Base-by-base conservation (phyloP, 2,113 vertebrate species). In the Phoxinus phoxinus region DNA sequence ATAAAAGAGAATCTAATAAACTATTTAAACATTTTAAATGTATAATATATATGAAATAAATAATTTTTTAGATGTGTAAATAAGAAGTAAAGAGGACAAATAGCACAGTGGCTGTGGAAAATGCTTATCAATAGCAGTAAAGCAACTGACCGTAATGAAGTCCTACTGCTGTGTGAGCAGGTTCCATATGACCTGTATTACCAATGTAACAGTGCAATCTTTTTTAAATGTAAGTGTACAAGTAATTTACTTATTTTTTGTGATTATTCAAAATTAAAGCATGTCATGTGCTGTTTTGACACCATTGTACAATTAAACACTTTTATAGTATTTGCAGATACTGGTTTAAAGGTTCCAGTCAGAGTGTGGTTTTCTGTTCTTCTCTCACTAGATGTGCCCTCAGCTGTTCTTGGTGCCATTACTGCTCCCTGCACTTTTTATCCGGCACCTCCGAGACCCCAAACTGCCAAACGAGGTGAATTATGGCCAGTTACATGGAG, bases 391-490 rank as follows among this genome's bases (percentile, higher is more conserved):
- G 90, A 93, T 92, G 91, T 93, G 91, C 92, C 90, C 89, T 92
- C 92, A 89, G 86, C 92, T 92, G 87, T 86, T 91, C 86, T 81
- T 78, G 91, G 93, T 93, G 94, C 94, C 92, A 93, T 92, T 93
- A 92, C 76, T 85, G 91, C 91, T 90, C 92, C 93, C 92, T 90
- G 84, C 89, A 92, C 92, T 92, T 94, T 95, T 95, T 93, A 93
- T 93, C 91, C 91, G 85, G 88, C 92, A 94, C 93, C 91, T 95
- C 72, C 7, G 93, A 95, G 95, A 95, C 92, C 90, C 92, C 77
- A 92, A 95, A 92, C 92, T 95, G 94, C 93, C 94, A 95, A 94
- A 92, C 92, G 91, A 93, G 92, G 92, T 95, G 94, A 96, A 94
- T 95, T 95, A 93, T 95, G 92, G 90, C 93, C 92, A 93, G 93